Percentiles rank a stretch among this genome's conserved stretches.
phyloP scores from a whole-genome alignment of 2,797 vertebrate species.

The Sciaenops ocellatus region DNA sequence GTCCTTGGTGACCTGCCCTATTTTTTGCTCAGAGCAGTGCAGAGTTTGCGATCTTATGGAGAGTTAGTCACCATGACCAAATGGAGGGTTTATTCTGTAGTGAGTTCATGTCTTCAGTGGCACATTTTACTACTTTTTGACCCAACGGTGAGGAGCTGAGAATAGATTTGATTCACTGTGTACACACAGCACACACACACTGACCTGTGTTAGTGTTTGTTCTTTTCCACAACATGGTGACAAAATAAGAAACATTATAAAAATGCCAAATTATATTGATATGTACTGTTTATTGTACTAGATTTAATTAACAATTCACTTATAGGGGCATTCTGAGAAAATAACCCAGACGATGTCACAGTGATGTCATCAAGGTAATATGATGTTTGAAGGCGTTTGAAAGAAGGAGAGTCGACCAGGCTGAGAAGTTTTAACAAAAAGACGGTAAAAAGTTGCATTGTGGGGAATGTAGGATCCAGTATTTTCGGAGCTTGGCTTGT shows the following conservation, averaged over 20 bases:
- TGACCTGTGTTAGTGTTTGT: neutral
- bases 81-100: constrained; percentile 33
- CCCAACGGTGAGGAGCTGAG: neutral
- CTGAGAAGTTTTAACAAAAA: neutral
- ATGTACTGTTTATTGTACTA: neutral
- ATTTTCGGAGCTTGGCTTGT: neutral
- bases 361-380: neutral
- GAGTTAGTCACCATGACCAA: constrained; percentile 57
- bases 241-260: neutral
- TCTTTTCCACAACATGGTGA: neutral
- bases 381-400: too few species aligned
- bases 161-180: neutral
- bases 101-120: constrained; percentile 13
- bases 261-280: neutral
- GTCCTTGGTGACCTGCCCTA: constrained; percentile 73
- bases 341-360: neutral
- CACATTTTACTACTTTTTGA: constrained; percentile 17
- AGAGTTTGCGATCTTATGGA: constrained; percentile 49
- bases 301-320: neutral
- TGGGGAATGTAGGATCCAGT: neutral
- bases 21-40: constrained; percentile 54
- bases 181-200: neutral
- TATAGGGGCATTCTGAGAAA: neutral
- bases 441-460: neutral
- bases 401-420: too few species aligned